Conservation (phyloP, 2,888 invertebrate genomes). For the Apodemia zela region DNA sequence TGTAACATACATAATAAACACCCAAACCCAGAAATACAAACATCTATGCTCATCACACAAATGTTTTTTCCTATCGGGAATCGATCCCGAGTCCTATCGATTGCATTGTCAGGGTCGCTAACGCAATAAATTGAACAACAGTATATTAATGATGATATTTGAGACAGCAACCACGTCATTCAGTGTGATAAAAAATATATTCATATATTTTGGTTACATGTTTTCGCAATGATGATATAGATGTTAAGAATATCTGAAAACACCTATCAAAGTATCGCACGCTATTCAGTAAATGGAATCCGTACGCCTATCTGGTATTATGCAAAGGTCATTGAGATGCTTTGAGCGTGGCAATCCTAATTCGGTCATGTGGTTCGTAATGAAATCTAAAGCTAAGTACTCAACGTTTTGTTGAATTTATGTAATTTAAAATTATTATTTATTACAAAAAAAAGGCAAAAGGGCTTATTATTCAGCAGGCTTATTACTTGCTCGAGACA, state of each 20-base stretch:
- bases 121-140: too few relatives aligned
- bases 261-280: constrained; percentile 1
- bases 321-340: constrained; percentile 12
- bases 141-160: too few relatives aligned
- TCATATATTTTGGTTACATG: not conserved
- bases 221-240: not conserved
- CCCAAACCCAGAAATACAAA: too few relatives aligned
- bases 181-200: too few relatives aligned
- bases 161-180: too few relatives aligned
- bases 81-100: too few relatives aligned
- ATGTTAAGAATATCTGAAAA: constrained; percentile 1
- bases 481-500: too few relatives aligned
- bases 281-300: constrained; percentile 7
- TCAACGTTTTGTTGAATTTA: not conserved
- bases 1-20: too few relatives aligned
- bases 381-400: constrained; percentile 6
- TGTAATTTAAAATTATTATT: not conserved
- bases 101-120: too few relatives aligned
- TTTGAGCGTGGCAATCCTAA: constrained; percentile 14
- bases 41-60: too few relatives aligned
- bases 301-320: constrained; percentile 14
- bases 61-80: too few relatives aligned
- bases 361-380: constrained; percentile 14
- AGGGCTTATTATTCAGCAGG: too few relatives aligned
- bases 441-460: not conserved